Percentiles rank a stretch among this genome's conserved stretches.
Conservation (phyloP, 1,140 invertebrate species). For the Sarcophaga bullata region DNA sequence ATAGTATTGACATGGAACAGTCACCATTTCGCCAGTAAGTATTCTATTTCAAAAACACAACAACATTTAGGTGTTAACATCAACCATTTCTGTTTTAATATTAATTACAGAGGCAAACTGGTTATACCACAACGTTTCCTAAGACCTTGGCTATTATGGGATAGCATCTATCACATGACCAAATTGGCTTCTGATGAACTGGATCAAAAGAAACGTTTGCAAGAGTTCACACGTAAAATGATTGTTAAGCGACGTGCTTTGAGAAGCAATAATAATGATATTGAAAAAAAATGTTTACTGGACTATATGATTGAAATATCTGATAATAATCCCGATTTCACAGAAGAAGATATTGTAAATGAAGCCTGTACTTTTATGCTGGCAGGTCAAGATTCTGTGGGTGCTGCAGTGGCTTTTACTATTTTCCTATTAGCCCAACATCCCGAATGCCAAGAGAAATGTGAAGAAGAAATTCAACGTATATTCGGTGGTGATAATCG, state of each 20-base stretch:
- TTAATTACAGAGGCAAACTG: slow-evolving; percentile 67
- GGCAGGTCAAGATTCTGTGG: slow-evolving; percentile 82
- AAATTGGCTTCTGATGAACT: slow-evolving; percentile 69
- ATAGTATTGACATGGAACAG: slow-evolving; percentile 62
- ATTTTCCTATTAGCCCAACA: slow-evolving; percentile 72
- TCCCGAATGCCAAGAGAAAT: slow-evolving; percentile 72
- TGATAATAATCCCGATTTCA: slow-evolving; percentile 69
- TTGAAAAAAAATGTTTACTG: slow-evolving; percentile 61
- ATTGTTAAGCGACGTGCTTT: slow-evolving; percentile 61
- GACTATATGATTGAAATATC: slow-evolving; percentile 77
- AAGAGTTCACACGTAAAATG: slow-evolving; percentile 70
- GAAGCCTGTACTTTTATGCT: slow-evolving; percentile 81
- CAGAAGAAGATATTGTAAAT: slow-evolving; percentile 76
- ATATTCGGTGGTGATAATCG: slow-evolving; percentile 69
- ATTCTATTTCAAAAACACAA: not conserved
- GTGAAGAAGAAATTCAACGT: slow-evolving; percentile 69
- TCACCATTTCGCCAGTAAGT: slow-evolving; percentile 70
- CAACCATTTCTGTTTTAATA: slow-evolving; percentile 22
- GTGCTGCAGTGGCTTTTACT: slow-evolving; percentile 71
- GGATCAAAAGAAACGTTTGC: slow-evolving; percentile 70
- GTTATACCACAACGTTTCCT: slow-evolving; percentile 68
- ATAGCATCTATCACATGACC: slow-evolving; percentile 73
- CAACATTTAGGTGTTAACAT: not conserved
- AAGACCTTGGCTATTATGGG: slow-evolving; percentile 74
- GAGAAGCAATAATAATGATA: slow-evolving; percentile 45